Percentiles rank a stretch among this genome's conserved stretches.
These are phyloP conservation scores for Boulengeromyrus knoepffleri DNA, from an alignment of 2,113 vertebrate genomes.

Conservation along the genomic window DNA sequence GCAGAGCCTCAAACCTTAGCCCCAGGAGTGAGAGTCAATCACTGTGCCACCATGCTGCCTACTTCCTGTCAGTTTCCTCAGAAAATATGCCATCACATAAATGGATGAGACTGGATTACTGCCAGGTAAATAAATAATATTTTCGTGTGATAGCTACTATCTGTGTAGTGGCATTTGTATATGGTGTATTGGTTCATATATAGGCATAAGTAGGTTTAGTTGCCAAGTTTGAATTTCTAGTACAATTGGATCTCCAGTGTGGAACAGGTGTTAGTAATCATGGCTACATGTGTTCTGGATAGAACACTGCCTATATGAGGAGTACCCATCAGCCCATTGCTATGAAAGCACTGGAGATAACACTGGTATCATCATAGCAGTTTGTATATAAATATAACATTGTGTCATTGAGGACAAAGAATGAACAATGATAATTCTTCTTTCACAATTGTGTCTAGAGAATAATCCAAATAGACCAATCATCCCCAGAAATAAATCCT, in stretches of 20 bases:
- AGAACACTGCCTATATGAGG: not conserved
- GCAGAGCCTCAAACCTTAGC: not conserved
- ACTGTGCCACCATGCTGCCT: not conserved
- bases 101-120: not conserved
- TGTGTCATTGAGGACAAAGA: not conserved
- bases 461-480: conserved; percentile 11
- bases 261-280: not conserved
- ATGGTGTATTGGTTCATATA: not conserved
- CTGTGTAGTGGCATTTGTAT: not conserved
- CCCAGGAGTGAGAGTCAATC: not conserved
- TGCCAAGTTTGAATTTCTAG: not conserved
- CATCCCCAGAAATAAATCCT: not conserved
- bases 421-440: not conserved
- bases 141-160: not conserved
- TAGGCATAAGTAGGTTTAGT: not conserved
- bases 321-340: not conserved
- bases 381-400: not conserved
- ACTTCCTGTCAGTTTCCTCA: not conserved
- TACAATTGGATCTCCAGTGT: not conserved
- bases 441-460: not conserved
- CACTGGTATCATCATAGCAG: not conserved
- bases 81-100: not conserved
- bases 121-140: not conserved
- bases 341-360: not conserved
- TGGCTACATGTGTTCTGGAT: not conserved